Conservation (phyloP, 2,797 vertebrate genomes). For the Masticophis lateralis region DNA sequence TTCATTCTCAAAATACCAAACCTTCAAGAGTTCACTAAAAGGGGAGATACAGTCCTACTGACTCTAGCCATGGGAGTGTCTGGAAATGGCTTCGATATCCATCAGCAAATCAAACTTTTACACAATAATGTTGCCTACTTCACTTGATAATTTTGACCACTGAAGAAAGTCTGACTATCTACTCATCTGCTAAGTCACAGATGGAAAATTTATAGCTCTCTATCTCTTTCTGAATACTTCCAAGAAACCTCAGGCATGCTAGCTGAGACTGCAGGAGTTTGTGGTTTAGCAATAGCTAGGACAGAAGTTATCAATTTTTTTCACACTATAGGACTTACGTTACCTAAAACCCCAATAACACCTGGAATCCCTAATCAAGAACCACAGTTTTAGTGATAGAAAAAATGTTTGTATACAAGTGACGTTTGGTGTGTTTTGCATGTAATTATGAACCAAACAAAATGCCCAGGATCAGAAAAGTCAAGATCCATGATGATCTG, state of each 20-base stretch:
- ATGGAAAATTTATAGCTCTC: not conserved
- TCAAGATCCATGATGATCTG: not conserved
- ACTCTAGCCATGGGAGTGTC: not conserved
- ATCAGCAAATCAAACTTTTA: not conserved
- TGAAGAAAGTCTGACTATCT: not conserved
- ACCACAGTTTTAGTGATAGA: not conserved
- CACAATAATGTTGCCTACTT: not conserved
- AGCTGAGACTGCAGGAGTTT: not conserved
- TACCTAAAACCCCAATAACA: not conserved
- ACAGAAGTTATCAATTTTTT: not conserved
- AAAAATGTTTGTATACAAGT: not conserved
- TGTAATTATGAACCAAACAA: not conserved
- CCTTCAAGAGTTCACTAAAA: not conserved
- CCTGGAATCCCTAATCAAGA: not conserved
- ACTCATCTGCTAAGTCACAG: not conserved
- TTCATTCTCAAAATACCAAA: conserved; percentile 13
- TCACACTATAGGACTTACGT: not conserved
- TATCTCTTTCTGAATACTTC: not conserved
- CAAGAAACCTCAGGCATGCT: not conserved
- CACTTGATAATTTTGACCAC: not conserved
- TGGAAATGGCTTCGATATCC: not conserved
- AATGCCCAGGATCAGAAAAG: not conserved
- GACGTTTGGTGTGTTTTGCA: not conserved
- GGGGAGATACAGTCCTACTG: not conserved
- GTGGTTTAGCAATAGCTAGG: not conserved